Conservation (phyloP, 2,113 vertebrate species). For the Eurypyga helias region DNA sequence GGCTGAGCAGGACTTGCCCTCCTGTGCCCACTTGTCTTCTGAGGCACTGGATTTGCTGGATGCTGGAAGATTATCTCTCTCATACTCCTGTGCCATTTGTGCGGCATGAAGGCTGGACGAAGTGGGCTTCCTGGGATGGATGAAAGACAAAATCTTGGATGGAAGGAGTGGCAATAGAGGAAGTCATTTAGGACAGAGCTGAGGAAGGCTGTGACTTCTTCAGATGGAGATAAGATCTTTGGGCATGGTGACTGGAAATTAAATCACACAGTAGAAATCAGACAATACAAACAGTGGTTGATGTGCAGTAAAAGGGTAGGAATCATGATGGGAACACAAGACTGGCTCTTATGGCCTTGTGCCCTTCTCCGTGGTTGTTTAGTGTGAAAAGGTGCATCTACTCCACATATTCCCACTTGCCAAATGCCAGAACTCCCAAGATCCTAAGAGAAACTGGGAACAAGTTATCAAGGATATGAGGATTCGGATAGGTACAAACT, state of each 20-base stretch:
- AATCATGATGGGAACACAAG: neutral
- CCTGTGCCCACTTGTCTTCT: neutral
- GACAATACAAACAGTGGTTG: neutral
- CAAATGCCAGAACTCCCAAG: neutral
- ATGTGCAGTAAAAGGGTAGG: neutral
- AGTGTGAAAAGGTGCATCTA: neutral
- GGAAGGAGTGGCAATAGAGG: neutral
- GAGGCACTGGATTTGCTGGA: neutral
- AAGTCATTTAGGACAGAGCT: neutral
- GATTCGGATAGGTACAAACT: neutral
- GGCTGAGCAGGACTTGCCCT: fast-evolving
- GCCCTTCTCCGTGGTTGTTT: neutral
- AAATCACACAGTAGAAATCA: neutral
- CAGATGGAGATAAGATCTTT: neutral
- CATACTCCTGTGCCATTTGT: fast-evolving
- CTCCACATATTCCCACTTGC: neutral
- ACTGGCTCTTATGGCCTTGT: neutral
- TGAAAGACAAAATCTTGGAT: neutral
- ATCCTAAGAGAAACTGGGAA: neutral
- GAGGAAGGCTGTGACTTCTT: neutral
- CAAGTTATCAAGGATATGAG: neutral
- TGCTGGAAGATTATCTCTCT: neutral
- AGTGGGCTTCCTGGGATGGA: neutral
- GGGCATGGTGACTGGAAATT: neutral
- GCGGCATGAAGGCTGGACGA: neutral